A percentile compares a stretch with the other conserved stretches of the same genome.
Evolutionary conservation across 2,888 invertebrate genomes (phyloP).

Genomic region (Tachina fera): DNA sequence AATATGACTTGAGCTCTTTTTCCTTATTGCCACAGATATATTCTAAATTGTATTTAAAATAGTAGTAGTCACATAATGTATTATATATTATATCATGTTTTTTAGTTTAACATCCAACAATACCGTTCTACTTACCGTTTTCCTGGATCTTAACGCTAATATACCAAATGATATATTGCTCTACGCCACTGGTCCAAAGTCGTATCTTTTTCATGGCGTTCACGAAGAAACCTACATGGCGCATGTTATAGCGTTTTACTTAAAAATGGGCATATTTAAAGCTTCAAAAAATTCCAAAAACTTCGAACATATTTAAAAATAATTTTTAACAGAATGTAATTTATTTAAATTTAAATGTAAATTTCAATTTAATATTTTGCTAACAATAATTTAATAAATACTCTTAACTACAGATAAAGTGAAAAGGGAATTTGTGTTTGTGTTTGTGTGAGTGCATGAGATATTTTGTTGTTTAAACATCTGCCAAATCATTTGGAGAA

Average conservation of each 20-base stretch:
- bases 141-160: conserved; percentile 31
- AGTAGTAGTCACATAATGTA: too few species aligned
- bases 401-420: conserved; percentile 52
- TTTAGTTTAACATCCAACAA: conserved; percentile 56
- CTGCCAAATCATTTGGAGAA: conserved; percentile 48
- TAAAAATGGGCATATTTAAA: conserved; percentile 86
- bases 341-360: conserved; percentile 67
- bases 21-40: too few species aligned
- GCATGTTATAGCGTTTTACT: conserved; percentile 91
- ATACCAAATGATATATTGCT: conserved; percentile 80
- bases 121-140: conserved; percentile 73
- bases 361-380: conserved; percentile 67
- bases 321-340: conserved; percentile 45
- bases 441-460: neutral
- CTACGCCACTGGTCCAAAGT: conserved; percentile 88
- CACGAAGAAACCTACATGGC: conserved; percentile 95
- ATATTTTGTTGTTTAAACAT: conserved; percentile 35
- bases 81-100: neutral
- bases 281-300: neutral
- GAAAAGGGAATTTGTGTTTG: neutral
- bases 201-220: conserved; percentile 92
- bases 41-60: too few species aligned
- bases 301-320: neutral
- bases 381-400: conserved; percentile 68
- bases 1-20: too few species aligned